Conservation (phyloP, 2,888 invertebrate species). For the Pecten maximus region DNA sequence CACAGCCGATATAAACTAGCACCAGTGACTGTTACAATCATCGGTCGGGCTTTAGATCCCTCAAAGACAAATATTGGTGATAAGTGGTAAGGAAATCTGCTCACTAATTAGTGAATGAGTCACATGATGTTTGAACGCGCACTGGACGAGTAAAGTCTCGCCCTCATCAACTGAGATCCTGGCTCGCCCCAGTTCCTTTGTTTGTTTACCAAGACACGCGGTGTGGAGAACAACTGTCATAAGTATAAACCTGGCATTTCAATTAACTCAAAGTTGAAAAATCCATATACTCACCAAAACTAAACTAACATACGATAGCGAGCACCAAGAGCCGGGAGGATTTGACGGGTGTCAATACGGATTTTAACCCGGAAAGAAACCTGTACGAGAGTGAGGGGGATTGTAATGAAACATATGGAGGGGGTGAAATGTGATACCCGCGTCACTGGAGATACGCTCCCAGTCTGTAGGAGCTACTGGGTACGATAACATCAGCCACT, state of each 20-base stretch:
- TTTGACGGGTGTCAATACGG: neutral
- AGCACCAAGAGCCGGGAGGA: neutral
- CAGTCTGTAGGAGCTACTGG: neutral
- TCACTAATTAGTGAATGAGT: constrained; percentile 12
- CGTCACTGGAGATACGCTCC: neutral
- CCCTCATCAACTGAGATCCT: neutral
- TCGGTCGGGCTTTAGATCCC: neutral
- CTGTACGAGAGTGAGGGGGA: neutral
- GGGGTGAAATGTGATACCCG: neutral
- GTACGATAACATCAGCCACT: neutral
- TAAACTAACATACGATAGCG: neutral
- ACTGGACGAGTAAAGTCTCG: neutral
- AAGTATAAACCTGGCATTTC: neutral
- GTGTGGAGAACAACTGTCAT: neutral
- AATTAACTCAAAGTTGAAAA: neutral
- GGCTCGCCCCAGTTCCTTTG: constrained; percentile 22
- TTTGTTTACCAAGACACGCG: constrained; percentile 3
- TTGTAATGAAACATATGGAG: neutral
- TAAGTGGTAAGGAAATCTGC: neutral
- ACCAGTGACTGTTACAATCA: neutral
- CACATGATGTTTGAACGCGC: constrained; percentile 27
- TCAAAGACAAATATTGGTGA: neutral
- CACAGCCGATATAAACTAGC: neutral
- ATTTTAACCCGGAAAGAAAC: neutral
- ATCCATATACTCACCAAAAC: neutral